Evolutionary conservation across 2,888 invertebrate genomes (phyloP).

Genomic region (Hemistola chrysoprasaria): DNA sequence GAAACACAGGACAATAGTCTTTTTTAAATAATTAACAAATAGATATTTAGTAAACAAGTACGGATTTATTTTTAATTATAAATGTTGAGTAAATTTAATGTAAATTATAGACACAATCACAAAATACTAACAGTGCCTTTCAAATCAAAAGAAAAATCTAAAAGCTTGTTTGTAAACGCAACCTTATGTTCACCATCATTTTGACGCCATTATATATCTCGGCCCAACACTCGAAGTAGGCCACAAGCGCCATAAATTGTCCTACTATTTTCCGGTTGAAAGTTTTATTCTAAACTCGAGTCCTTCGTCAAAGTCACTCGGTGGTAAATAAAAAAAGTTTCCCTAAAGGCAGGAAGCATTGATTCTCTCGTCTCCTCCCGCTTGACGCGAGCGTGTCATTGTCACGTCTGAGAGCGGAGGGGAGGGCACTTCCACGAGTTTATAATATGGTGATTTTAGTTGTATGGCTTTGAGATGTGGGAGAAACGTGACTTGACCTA

Average conservation of each 20-base stretch:
- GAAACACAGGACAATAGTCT: too few relatives aligned
- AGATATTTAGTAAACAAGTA: too few relatives aligned
- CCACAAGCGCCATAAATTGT: slow-evolving; percentile 43
- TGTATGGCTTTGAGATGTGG: background rate
- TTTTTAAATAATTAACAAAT: too few relatives aligned
- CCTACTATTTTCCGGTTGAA: slow-evolving; percentile 43
- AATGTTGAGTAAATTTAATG: too few relatives aligned
- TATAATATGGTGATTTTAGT: slow-evolving; percentile 21
- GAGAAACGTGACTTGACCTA: background rate
- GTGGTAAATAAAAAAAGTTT: slow-evolving; percentile 67
- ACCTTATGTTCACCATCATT: background rate
- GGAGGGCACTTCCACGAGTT: slow-evolving; percentile 7
- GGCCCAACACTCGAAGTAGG: slow-evolving; percentile 36
- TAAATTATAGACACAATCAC: too few relatives aligned
- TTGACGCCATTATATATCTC: slow-evolving; percentile 19
- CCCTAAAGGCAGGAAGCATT: slow-evolving; percentile 19
- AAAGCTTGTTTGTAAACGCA: background rate
- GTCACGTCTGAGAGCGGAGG: slow-evolving; percentile 16
- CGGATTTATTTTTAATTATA: too few relatives aligned
- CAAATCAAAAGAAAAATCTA: too few relatives aligned
- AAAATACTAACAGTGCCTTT: too few relatives aligned
- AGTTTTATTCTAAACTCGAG: slow-evolving; percentile 60
- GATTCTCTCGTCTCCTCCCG: slow-evolving; percentile 16
- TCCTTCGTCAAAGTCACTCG: slow-evolving; percentile 68
- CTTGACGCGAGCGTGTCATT: slow-evolving; percentile 23